phyloP scores from a whole-genome alignment of 2,113 vertebrate genomes.

The Anser brachyrhynchus region DNA sequence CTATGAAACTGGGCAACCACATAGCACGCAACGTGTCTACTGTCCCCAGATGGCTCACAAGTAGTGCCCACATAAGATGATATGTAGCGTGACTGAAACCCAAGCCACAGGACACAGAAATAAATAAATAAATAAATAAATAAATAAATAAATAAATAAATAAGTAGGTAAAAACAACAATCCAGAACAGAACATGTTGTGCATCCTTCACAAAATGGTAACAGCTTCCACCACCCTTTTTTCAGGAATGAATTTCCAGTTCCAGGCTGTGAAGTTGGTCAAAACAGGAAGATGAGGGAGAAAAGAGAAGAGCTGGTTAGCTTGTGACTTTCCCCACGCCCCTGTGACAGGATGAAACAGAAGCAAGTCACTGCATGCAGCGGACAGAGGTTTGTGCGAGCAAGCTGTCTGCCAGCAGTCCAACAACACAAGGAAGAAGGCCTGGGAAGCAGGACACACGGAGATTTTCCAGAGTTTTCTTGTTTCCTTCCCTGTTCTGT shows the following conservation, averaged over 20 bases:
- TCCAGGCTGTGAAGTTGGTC: background rate
- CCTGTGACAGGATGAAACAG: background rate
- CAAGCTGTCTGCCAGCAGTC: background rate
- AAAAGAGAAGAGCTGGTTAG: background rate
- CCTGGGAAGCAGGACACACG: background rate
- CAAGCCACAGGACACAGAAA: background rate
- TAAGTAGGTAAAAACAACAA: background rate
- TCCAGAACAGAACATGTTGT: background rate
- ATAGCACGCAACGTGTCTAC: background rate
- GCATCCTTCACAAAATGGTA: background rate
- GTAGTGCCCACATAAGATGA: background rate
- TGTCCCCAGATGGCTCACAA: background rate
- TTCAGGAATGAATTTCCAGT: background rate
- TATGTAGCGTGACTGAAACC: too few relatives aligned
- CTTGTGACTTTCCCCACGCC: background rate
- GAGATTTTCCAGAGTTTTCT: background rate
- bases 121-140: too few relatives aligned
- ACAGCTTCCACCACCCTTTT: background rate
- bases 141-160: background rate
- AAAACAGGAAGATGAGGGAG: background rate
- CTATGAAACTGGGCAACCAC: background rate
- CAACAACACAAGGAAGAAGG: background rate
- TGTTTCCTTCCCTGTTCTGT: background rate
- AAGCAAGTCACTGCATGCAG: background rate
- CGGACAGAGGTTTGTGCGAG: background rate